These are phyloP conservation scores for Sebastes vulpes DNA, from an alignment of 2,797 vertebrate species.

Conservation along the genomic window DNA sequence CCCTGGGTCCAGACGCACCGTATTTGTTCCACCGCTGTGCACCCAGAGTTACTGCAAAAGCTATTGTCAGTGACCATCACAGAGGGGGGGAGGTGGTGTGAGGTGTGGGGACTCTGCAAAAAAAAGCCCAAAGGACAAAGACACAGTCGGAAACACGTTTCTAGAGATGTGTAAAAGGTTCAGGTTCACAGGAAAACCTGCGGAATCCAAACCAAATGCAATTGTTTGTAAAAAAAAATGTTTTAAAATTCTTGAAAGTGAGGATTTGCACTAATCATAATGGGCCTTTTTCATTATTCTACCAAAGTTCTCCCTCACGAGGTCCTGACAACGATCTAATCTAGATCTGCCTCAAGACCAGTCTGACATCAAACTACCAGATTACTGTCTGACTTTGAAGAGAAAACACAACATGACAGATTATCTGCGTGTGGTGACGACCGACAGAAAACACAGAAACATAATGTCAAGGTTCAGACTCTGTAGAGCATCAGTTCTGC, in stretches of 20 bases:
- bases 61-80: conserved; percentile 38
- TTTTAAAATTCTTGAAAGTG: not conserved
- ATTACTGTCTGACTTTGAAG: not conserved
- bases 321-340: not conserved
- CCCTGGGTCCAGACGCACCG: not conserved
- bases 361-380: not conserved
- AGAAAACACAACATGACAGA: not conserved
- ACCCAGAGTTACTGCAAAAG: conserved; percentile 11
- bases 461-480: not conserved
- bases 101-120: conserved; percentile 46
- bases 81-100: not conserved
- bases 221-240: not conserved
- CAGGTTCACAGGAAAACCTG: not conserved
- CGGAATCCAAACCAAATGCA: not conserved
- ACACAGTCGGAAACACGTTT: not conserved
- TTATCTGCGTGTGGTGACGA: not conserved
- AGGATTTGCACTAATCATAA: not conserved
- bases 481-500: not conserved
- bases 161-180: not conserved
- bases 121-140: conserved; percentile 18
- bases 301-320: not conserved
- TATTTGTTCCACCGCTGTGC: conserved; percentile 56
- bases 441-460: conserved; percentile 14
- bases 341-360: not conserved
- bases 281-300: not conserved